phyloP scores from a whole-genome alignment of 2,888 invertebrate species.

The Orgyia antiqua region DNA sequence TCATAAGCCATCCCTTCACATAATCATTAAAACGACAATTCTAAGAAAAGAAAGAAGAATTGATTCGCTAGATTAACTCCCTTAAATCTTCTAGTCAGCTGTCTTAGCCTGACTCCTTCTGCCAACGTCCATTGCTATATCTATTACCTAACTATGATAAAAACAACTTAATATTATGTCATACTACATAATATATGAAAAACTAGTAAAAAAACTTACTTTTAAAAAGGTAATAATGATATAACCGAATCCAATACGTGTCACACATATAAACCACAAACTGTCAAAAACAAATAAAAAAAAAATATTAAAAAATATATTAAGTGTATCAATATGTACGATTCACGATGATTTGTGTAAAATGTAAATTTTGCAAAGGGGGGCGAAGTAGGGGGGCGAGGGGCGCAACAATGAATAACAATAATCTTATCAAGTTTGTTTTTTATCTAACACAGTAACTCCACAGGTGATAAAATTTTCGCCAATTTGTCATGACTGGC shows the following conservation, averaged over 20 bases:
- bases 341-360: constrained; percentile 13
- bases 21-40: no score
- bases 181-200: no score
- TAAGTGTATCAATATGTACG: background rate
- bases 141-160: no score
- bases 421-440: background rate
- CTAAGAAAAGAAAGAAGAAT: no score
- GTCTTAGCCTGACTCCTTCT: no score
- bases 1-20: no score
- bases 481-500: background rate
- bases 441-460: background rate
- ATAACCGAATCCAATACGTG: background rate
- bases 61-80: no score
- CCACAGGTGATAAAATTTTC: background rate
- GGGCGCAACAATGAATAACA: background rate
- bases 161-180: no score
- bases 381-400: background rate
- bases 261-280: background rate
- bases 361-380: background rate
- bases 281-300: background rate
- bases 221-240: background rate
- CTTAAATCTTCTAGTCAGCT: no score
- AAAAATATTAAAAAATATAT: constrained; percentile 1
- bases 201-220: constrained; percentile 3
- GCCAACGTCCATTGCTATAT: no score